Evolutionary conservation across 2,888 invertebrate genomes (phyloP).

Genomic region (Aquatica leii): DNA sequence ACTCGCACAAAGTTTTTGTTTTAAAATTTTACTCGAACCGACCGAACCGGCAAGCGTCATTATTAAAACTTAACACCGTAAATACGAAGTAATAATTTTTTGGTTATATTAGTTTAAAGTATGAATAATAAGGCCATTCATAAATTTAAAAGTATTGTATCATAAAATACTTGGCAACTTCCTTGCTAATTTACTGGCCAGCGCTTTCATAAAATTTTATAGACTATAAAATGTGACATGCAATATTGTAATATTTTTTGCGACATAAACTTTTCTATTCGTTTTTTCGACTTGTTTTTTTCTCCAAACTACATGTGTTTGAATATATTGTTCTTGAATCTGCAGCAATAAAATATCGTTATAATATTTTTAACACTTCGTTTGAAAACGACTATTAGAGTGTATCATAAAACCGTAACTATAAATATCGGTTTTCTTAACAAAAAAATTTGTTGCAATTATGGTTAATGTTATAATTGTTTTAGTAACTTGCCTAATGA

Average conservation of each 20-base stretch:
- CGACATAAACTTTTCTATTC: not conserved
- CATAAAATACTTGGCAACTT: conserved; percentile 15
- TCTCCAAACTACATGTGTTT: too few relatives aligned
- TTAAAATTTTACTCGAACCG: too few relatives aligned
- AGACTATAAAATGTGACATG: conserved; percentile 15
- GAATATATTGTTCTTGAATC: too few relatives aligned
- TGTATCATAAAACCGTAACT: too few relatives aligned
- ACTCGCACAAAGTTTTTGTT: not conserved
- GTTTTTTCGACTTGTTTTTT: too few relatives aligned
- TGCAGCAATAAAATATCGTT: too few relatives aligned
- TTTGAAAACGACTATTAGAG: too few relatives aligned
- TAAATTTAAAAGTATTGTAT: conserved; percentile 14
- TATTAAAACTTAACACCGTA: conserved; percentile 4
- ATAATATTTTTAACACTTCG: too few relatives aligned
- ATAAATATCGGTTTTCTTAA: too few relatives aligned
- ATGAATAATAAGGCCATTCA: not conserved
- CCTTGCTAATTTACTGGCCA: conserved; percentile 10
- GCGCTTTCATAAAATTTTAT: conserved; percentile 15
- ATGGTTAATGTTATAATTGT: too few relatives aligned
- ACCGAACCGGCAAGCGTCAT: not conserved
- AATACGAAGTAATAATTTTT: not conserved
- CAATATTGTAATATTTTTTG: conserved; percentile 1
- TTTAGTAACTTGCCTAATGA: too few relatives aligned
- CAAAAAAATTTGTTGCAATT: too few relatives aligned
- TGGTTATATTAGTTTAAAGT: not conserved